Evolutionary conservation across 2,113 vertebrate species (phyloP), one percentile per base, ranked within the genome.

Genomic region (Gasterosteus aculeatus): DNA sequence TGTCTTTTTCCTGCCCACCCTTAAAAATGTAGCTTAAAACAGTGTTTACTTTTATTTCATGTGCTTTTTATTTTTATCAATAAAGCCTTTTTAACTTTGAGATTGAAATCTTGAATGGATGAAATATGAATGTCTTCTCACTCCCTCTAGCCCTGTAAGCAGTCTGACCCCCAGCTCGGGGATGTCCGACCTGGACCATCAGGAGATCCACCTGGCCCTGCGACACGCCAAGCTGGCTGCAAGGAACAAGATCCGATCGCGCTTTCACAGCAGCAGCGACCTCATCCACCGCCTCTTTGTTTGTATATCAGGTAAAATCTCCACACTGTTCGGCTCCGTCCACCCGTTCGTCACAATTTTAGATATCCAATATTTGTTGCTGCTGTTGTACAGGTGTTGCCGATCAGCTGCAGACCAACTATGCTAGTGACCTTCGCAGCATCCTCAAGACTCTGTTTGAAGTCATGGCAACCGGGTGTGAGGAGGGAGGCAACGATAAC

Each of bases 341-440:
- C 38, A 9, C 29, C 15, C 47, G 19, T 57, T 57, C 0, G 16
- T n/a, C n/a, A n/a, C 60, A 7, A 2, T 46, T 19, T 33, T 76
- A 38, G 29, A 63, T 14, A 38, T 77, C 39, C 51, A 26, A 72
- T 47, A 0, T 53, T 9, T 38, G 9, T 65, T 69, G 35, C 35
- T 26, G 61, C 26, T 46, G 2, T 77, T 57, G 57, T 85, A 4
- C 80, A 97, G 98, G 98, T 77, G 97, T 99, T 62, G 97, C 97
- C 61, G 97, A 99, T 94, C 98, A 99, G 90, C 93, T 99, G 86
- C 98, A 99, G 93, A 99, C 97, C 7, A 99, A 99, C 93, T 99
- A 99, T 31, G 98, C 98, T 16, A 98, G 97, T 72, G 98, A 99
- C 91, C 93, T 99, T 70, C 94, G 98, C 71, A 97, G 96, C 83